Percentiles rank a stretch among this genome's conserved stretches.
phyloP scores from a whole-genome alignment of 2,113 vertebrate species.

The Amphiprion percula region DNA sequence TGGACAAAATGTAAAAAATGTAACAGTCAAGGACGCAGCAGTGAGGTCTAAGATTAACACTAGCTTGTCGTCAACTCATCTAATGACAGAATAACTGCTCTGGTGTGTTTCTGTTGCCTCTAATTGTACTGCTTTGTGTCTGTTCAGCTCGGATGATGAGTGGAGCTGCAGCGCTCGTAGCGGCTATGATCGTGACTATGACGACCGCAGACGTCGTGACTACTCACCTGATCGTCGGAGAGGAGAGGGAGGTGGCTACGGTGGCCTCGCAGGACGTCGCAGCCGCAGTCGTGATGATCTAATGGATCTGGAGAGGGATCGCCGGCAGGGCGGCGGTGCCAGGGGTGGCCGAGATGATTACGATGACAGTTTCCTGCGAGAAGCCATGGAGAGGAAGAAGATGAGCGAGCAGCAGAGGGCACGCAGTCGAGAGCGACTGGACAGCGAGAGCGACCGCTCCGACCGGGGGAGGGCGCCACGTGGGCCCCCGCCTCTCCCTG shows the following conservation, averaged over 20 bases:
- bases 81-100: background rate
- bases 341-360: constrained; percentile 77
- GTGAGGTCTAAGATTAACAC: too few relatives aligned
- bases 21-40: too few relatives aligned
- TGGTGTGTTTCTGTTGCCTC: background rate
- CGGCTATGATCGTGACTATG: constrained; percentile 63
- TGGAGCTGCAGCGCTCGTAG: constrained; percentile 80
- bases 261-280: constrained; percentile 73
- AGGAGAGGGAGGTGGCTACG: constrained; percentile 17
- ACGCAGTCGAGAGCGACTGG: constrained; percentile 83
- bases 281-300: constrained; percentile 91
- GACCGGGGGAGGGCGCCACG: constrained; percentile 72
- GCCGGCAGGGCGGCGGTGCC: constrained; percentile 3
- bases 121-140: constrained; percentile 1
- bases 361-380: constrained; percentile 87
- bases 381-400: constrained; percentile 88
- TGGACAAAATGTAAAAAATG: too few relatives aligned
- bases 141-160: constrained; percentile 81
- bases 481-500: constrained; percentile 80
- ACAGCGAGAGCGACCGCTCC: constrained; percentile 79
- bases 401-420: constrained; percentile 83
- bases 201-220: constrained; percentile 78
- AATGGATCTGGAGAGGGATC: constrained; percentile 76
- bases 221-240: constrained; percentile 74
- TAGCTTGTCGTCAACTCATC: background rate